Percentiles rank a stretch among this genome's conserved stretches.
Conservation (phyloP, 2,888 invertebrate species). For the Tiphia femorata region DNA sequence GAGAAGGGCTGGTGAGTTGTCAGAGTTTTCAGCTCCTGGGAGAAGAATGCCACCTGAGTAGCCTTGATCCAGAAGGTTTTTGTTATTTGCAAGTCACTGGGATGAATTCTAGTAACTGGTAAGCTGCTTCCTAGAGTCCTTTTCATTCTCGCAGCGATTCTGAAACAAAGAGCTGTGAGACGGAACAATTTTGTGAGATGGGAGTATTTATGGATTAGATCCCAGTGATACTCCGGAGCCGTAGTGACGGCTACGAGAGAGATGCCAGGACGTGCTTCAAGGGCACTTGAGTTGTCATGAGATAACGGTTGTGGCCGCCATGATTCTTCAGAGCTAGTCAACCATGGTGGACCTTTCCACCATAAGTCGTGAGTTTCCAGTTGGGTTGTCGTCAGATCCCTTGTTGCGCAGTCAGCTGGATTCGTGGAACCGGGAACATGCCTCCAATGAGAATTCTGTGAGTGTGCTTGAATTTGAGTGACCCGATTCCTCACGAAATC, state of each 20-base stretch:
- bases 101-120: not conserved
- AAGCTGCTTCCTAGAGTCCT: not conserved
- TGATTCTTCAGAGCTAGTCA: not conserved
- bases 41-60: slow-evolving; percentile 4
- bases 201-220: slow-evolving; percentile 12
- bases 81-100: not conserved
- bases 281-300: not conserved
- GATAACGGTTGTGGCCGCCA: slow-evolving; percentile 8
- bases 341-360: slow-evolving; percentile 27
- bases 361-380: slow-evolving; percentile 15
- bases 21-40: not conserved
- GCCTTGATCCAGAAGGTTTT: not conserved
- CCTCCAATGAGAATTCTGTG: slow-evolving; percentile 11
- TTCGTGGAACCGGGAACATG: slow-evolving; percentile 29
- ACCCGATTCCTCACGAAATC: slow-evolving; percentile 33
- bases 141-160: not conserved
- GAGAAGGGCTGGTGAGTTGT: not conserved
- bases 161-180: slow-evolving; percentile 16
- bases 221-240: slow-evolving; percentile 4
- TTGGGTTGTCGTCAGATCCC: slow-evolving; percentile 20
- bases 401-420: slow-evolving; percentile 32
- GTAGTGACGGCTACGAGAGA: not conserved
- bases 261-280: not conserved
- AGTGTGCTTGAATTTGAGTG: slow-evolving; percentile 23
- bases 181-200: slow-evolving; percentile 8